Conservation (phyloP, 2,888 invertebrate species). For the Danaus chrysippus region DNA sequence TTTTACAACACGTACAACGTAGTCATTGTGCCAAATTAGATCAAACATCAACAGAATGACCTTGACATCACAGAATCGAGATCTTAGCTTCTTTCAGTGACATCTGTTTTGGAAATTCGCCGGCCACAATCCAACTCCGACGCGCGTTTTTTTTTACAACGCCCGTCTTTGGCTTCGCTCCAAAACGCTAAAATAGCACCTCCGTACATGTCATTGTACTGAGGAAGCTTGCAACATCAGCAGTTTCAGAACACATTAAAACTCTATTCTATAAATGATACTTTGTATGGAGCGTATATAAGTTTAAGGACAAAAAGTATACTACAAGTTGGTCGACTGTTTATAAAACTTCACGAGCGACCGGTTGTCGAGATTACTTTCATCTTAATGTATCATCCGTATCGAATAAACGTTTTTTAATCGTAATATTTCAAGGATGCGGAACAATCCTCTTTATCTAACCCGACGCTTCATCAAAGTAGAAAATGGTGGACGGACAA, state of each 20-base stretch:
- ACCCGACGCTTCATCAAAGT: constrained; percentile 53
- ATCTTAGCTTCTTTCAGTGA: constrained; percentile 1
- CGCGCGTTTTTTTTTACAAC: constrained; percentile 29
- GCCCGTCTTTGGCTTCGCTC: constrained; percentile 65
- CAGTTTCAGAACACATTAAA: constrained; percentile 8
- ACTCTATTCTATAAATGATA: constrained; percentile 4
- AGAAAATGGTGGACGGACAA: constrained; percentile 61
- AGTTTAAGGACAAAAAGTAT: not conserved
- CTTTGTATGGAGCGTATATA: not conserved
- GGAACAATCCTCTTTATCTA: constrained; percentile 48
- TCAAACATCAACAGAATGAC: not conserved
- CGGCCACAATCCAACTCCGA: constrained; percentile 16
- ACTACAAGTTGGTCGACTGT: not conserved
- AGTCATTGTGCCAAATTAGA: no score
- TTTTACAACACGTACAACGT: no score
- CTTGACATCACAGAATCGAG: not conserved
- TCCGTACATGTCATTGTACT: constrained; percentile 75
- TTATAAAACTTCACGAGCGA: constrained; percentile 12
- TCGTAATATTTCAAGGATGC: constrained; percentile 35
- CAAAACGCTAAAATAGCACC: constrained; percentile 73
- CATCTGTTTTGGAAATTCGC: constrained; percentile 1
- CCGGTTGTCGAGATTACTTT: constrained; percentile 11
- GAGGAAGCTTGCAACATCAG: constrained; percentile 47
- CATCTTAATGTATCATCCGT: constrained; percentile 19
- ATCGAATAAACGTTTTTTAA: constrained; percentile 30